These are phyloP conservation scores for Apodemus agrarius DNA, from an alignment of 2,797 vertebrate genomes.

Conservation along the genomic window DNA sequence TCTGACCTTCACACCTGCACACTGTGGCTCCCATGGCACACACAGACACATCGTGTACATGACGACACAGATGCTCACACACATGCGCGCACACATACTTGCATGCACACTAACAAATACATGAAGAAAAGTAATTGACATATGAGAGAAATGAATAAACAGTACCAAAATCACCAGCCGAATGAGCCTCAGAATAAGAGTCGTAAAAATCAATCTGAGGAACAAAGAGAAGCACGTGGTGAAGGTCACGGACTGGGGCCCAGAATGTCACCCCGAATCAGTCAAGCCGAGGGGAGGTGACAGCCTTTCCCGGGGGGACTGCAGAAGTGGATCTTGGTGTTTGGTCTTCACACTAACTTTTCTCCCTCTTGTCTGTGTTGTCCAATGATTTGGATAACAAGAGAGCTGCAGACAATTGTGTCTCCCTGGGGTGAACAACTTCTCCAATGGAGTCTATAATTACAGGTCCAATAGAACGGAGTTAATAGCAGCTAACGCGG, in stretches of 20 bases:
- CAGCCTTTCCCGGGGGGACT: not conserved
- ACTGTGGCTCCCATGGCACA: not conserved
- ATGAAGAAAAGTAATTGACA: not conserved
- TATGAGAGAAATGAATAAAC: slow-evolving; percentile 59
- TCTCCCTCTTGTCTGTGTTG: too few species aligned
- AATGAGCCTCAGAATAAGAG: slow-evolving; percentile 87
- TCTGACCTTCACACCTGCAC: not conserved
- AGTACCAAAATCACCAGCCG: slow-evolving; percentile 88
- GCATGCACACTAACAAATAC: not conserved
- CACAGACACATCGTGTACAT: not conserved
- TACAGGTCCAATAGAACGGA: not conserved
- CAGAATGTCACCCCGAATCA: not conserved
- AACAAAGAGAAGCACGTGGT: slow-evolving; percentile 68
- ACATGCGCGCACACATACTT: not conserved
- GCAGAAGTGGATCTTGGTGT: not conserved
- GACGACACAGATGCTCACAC: not conserved
- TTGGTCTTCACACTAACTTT: not conserved
- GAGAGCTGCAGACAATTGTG: too few species aligned
- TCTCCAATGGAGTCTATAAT: not conserved
- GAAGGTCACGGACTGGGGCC: not conserved
- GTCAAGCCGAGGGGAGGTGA: not conserved
- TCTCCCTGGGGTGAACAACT: not conserved
- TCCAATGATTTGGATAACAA: not conserved
- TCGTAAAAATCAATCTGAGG: slow-evolving; percentile 88
- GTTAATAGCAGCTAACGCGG: not conserved